Base-by-base conservation (phyloP, 2,113 vertebrate species). In the Psilopsiagon aurifrons region DNA sequence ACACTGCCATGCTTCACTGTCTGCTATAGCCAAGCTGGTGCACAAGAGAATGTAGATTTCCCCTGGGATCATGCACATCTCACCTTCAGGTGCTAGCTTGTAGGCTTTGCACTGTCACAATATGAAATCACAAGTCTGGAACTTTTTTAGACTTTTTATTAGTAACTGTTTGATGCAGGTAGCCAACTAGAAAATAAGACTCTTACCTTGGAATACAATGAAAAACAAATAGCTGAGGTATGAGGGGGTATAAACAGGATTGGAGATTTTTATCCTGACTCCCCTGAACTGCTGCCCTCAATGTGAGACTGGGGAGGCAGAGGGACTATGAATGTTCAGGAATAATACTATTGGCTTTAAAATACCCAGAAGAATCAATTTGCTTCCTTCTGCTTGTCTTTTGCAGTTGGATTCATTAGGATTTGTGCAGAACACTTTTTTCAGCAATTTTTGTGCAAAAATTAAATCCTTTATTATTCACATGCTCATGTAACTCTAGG, bases 131-230 rank as follows among this genome's bases (percentile, higher is more conserved):
- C 13, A 66, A 69, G 27, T 55, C 52, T 77, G 78, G 52, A 62
- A 39, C 9, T 63, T 52, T 70, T 49, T 94, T 75, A 62, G 37
- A 67, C n/a, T 70, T 69, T 87, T 93, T 69, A 66, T 94, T 84
- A 90, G 80, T n/a, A 54, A 10, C 13, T 14, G 75, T 24, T 46
- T 86, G 68, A 90, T 18, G 37, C 43, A 31, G 5, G 52, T 35
- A 68, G 15, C 9, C 14, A 82, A 62, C 43, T n/a, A 96, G 55
- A 94, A 81, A 29, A 15, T 28, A 55, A 62, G 18, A 17, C 24
- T 9, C 33, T 79, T 67, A 59, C 20, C 62, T 11, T 69, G 39
- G 77, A 82, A 51, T 33, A 70, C 19, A 81, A 35, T 63, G 76
- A 93, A 87, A 84, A 94, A 39, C 37, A 85, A 78, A 59, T 60